Evolutionary conservation across 2,888 invertebrate genomes (phyloP), one percentile per base, ranked within the genome.

Genomic region (Phaedon cochleariae): DNA sequence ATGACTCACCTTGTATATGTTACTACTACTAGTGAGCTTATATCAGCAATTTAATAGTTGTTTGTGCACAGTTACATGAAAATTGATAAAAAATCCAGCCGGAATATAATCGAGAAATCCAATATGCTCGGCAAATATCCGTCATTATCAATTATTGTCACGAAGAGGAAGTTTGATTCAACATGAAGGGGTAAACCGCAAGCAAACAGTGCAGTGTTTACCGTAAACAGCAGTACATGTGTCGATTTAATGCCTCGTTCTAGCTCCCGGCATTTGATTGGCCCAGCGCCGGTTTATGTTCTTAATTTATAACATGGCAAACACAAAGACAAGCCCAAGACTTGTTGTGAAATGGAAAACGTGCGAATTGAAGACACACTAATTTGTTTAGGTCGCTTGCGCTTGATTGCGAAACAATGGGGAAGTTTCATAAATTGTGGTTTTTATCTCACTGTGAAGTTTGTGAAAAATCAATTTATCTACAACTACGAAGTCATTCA

Each of bases 141-240:
- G 31, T 41, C 34, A 58, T 63, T 59, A 63, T 18, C 37, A 53
- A 26, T 41, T 41, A 41, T 37, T 20, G 52, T 51, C 63, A 63
- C 63, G 59, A 63, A 58, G 26, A 15, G 17, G 53, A 45, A 49
- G 58, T 63, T 63, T 63, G 59, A 63, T 63, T 63, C 45, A 31
- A 51, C 45, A 54, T 20, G 18, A 41, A 34, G 31, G n/a, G 57
- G 59, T 59, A 49, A 55, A 51, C 62, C 62, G 41, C 57, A 29
- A 49, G 57, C 41, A 58, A 63, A 58, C 37, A 54, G 34, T 6
- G 61, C 53, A 45, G 45, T 61, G 54, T 61, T 61, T 61, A 53
- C 53, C 12, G 61, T 46, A 48, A 29, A 57, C 49, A 51, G 10
- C 34, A 21, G 52, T 34, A 49, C 55, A 48, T 63, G 62, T 63